Percentiles rank a stretch among this genome's conserved stretches.
Evolutionary conservation across 2,797 vertebrate genomes (phyloP).

Genomic region (Enteromius fasciolatus): DNA sequence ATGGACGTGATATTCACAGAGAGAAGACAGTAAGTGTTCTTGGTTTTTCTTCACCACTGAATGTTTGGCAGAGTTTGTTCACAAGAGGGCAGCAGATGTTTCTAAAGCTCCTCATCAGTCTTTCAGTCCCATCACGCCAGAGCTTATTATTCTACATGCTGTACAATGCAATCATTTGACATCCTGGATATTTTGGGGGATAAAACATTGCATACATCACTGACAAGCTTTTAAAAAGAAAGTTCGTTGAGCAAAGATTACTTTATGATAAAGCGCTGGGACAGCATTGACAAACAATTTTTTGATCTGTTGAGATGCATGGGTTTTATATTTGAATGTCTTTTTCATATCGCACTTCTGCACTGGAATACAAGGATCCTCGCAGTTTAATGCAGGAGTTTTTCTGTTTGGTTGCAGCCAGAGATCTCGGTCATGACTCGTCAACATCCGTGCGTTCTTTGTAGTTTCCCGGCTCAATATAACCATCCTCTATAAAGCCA

Average conservation of each 20-base stretch:
- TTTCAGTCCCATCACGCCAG: neutral
- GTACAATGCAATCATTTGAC: neutral
- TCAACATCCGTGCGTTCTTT: slow-evolving; percentile 53
- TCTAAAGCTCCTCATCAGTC: neutral
- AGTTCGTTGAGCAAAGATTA: neutral
- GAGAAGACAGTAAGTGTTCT: slow-evolving; percentile 88
- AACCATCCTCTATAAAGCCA: slow-evolving; percentile 90
- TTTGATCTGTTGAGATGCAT: neutral
- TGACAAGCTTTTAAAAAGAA: neutral
- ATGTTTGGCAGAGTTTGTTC: neutral
- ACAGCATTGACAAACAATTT: neutral
- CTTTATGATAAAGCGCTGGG: neutral
- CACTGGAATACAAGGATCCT: neutral
- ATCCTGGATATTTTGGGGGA: neutral
- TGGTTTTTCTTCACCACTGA: neutral
- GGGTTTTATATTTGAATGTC: neutral
- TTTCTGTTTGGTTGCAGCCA: neutral
- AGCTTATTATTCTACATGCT: neutral
- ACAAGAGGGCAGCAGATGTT: slow-evolving; percentile 33
- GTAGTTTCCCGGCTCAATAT: slow-evolving; percentile 78
- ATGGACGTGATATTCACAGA: slow-evolving; percentile 94
- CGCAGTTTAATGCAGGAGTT: neutral
- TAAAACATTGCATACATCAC: neutral
- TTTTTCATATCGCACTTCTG: neutral
- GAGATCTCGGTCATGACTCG: neutral